Evolutionary conservation across 2,888 invertebrate species (phyloP).

Genomic region (Pachycephus smyrnensis): DNA sequence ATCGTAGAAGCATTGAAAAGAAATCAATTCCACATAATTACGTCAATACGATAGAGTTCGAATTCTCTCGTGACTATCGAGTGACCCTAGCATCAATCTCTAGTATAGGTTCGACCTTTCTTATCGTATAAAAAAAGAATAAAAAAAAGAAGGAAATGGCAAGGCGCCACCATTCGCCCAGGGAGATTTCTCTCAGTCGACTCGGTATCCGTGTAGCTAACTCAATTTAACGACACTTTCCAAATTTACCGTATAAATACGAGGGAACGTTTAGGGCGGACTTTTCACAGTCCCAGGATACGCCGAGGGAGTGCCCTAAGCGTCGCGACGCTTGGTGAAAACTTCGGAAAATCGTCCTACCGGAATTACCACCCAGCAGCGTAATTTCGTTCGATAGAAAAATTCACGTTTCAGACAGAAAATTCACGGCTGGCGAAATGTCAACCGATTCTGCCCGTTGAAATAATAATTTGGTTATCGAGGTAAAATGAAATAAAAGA

Average conservation of each 20-base stretch:
- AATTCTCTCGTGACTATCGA: not conserved
- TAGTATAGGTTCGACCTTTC: not conserved
- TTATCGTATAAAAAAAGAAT: not conserved
- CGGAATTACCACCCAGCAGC: not conserved
- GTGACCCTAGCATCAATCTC: not conserved
- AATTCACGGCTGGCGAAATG: constrained; percentile 6
- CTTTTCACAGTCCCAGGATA: not conserved
- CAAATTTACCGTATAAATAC: constrained; percentile 12
- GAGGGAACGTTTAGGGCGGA: not conserved
- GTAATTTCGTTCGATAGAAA: too few relatives aligned
- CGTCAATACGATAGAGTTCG: not conserved
- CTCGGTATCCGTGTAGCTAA: constrained; percentile 17
- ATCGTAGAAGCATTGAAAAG: not conserved
- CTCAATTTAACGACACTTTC: constrained; percentile 38
- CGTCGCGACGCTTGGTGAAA: not conserved
- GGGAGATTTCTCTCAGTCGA: not conserved
- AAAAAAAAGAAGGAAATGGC: not conserved
- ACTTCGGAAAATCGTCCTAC: not conserved
- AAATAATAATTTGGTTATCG: not conserved
- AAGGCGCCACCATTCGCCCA: not conserved
- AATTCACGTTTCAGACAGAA: too few relatives aligned
- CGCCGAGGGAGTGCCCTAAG: not conserved
- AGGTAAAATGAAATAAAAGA: constrained; percentile 2
- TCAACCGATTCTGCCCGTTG: not conserved
- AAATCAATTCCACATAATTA: not conserved